Evolutionary conservation across 2,113 vertebrate species (phyloP), one percentile per base, ranked within the genome.

Genomic region (Trochalopteron elliotii): DNA sequence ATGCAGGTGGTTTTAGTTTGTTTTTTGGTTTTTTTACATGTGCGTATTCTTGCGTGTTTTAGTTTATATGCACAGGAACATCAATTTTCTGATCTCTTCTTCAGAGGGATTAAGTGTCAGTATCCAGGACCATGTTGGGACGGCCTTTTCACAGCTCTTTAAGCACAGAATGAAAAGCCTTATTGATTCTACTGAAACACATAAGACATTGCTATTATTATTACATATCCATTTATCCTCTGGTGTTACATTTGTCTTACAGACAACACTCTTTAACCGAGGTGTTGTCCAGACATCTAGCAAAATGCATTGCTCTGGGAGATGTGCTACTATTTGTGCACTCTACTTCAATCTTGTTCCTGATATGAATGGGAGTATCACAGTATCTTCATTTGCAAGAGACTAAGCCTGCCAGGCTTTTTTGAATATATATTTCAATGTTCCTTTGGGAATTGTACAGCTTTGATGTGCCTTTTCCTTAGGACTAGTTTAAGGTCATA

Each of bases 171-270:
- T 86, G 77, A 93, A 94, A 80, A 4, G 28, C 7, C 7, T 63
- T 90, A 95, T 86, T 88, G 95, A 94, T 96, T 88, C 72, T 77
- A 13, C 60, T 86, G 83, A 75, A 87, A 89, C 49, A 76, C 44
- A 25, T 70, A 86, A 87, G 72, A 52, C 30, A 37, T 33, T 24
- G 35, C 64, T 95, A 49, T 87, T 90, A 90, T 93, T 94, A 87
- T 63, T 93, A 57, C 50, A 65, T 72, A 88, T 65, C 63, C 67
- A 77, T 92, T 89, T 88, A 67, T 86, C 77, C 33, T 90, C 59
- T 89, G 35, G n/a, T 86, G 55, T 74, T 92, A 74, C n/a, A 77
- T 90, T 88, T 92, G 33, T 83, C 55, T 65, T 86, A 50, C 7
- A 92, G 71, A 76, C n/a, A 78, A 21, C 33, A 55, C 63, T 83